phyloP scores from a whole-genome alignment of 2,888 invertebrate genomes.

The Disparrhopalites patrizii region DNA sequence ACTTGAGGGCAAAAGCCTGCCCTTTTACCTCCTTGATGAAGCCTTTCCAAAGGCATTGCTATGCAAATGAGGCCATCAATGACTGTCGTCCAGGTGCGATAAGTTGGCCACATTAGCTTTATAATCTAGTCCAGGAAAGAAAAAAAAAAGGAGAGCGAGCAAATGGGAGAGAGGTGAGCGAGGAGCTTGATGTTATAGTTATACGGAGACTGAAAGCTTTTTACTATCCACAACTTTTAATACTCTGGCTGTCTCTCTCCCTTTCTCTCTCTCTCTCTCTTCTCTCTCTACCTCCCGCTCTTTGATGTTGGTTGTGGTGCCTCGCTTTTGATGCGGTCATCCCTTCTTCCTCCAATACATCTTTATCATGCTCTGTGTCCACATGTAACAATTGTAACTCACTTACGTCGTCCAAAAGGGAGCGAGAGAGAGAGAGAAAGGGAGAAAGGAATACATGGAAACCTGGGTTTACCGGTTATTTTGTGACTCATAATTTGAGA shows the following conservation, averaged over 20 bases:
- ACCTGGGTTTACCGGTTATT: conserved; percentile 3
- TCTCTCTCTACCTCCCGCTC: no score
- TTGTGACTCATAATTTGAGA: background rate
- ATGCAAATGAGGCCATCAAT: conserved; percentile 30
- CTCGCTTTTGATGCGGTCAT: conserved; percentile 9
- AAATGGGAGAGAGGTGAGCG: background rate
- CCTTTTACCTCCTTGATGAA: conserved; percentile 23
- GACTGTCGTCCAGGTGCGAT: conserved; percentile 31
- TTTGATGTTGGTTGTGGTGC: conserved; percentile 26
- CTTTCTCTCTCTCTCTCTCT: conserved; percentile 4
- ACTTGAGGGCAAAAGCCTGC: background rate
- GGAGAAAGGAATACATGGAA: background rate
- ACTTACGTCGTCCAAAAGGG: background rate
- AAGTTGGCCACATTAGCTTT: conserved; percentile 28
- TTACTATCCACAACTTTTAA: conserved; percentile 10
- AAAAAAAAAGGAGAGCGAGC: conserved; percentile 10
- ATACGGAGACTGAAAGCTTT: conserved; percentile 18
- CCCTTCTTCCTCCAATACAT: conserved; percentile 7
- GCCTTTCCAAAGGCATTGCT: conserved; percentile 19
- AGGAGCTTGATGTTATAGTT: no score
- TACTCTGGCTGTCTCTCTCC: conserved; percentile 13
- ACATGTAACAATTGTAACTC: background rate
- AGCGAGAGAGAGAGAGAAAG: background rate
- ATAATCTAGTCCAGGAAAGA: conserved; percentile 14
- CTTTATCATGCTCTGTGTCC: conserved; percentile 14